A percentile compares a stretch with the other conserved stretches of the same genome.
phyloP scores from a whole-genome alignment of 2,113 vertebrate species.

The Tragelaphus scriptus region DNA sequence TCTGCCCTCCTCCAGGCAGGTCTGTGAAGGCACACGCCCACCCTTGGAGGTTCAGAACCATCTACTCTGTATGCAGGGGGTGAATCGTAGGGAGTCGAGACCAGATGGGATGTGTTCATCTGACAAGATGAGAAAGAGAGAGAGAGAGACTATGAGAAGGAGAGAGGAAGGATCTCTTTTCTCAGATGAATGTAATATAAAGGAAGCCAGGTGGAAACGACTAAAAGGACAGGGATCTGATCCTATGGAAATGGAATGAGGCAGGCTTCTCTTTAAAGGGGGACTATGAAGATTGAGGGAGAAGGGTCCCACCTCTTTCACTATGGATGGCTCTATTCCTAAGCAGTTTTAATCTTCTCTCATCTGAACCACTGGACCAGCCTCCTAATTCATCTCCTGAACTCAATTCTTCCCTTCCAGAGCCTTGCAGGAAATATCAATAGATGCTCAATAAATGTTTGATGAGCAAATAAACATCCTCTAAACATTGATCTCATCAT shows the following conservation, averaged over 20 bases:
- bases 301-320: not conserved
- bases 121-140: not conserved
- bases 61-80: not conserved
- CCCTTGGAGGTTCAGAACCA: rapidly evolving
- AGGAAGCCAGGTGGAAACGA: not conserved
- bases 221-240: not conserved
- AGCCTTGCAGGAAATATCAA: not conserved
- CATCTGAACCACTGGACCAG: not conserved
- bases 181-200: not conserved
- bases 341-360: not conserved
- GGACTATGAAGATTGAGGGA: not conserved
- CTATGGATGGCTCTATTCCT: not conserved
- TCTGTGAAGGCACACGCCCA: not conserved
- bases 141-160: not conserved
- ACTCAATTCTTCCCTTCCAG: not conserved
- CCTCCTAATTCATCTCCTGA: not conserved
- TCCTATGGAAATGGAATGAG: not conserved
- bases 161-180: not conserved
- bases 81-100: not conserved
- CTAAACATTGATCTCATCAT: constrained; percentile 16
- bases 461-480: constrained; percentile 15
- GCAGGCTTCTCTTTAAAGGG: not conserved
- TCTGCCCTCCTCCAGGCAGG: not conserved
- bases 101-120: not conserved
- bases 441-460: constrained; percentile 35